phyloP scores from a whole-genome alignment of 37 sponge, comb jelly and placozoan species.

The Ephydatia muelleri region DNA sequence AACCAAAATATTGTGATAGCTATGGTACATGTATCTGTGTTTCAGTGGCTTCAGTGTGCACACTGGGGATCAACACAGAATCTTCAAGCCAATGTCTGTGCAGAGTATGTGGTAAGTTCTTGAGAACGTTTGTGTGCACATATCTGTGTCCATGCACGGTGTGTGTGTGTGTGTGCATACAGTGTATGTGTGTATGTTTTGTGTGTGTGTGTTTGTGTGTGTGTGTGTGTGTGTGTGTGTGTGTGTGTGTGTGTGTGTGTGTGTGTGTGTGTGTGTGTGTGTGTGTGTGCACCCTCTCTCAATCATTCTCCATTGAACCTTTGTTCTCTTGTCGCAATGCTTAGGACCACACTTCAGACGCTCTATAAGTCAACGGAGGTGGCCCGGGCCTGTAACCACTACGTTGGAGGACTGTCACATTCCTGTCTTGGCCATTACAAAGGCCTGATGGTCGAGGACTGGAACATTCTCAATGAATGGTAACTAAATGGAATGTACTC shows the following conservation, averaged over 20 bases:
- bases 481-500: slow-evolving; percentile 16
- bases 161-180: slow-evolving; percentile 17
- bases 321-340: not conserved
- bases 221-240: slow-evolving; percentile 18
- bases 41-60: slow-evolving; percentile 83
- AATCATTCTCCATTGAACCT: not conserved
- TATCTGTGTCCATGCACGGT: not conserved
- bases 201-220: slow-evolving; percentile 16
- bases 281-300: slow-evolving; percentile 22
- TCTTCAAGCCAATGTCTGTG: slow-evolving; percentile 91
- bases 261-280: slow-evolving; percentile 21
- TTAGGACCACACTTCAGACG: slow-evolving; percentile 84
- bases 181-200: too few relatives aligned
- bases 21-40: too few relatives aligned
- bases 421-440: slow-evolving; percentile 84
- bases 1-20: too few relatives aligned
- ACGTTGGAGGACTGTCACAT: slow-evolving; percentile 82
- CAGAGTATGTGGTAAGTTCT: slow-evolving; percentile 93
- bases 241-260: slow-evolving; percentile 10
- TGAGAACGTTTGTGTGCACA: too few relatives aligned
- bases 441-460: slow-evolving; percentile 52
- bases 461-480: slow-evolving; percentile 83
- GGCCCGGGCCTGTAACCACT: slow-evolving; percentile 79
- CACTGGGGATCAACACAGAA: slow-evolving; percentile 70
- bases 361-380: slow-evolving; percentile 71